Conservation (phyloP, 2,797 vertebrate species). For the Enteromius radiatus region DNA sequence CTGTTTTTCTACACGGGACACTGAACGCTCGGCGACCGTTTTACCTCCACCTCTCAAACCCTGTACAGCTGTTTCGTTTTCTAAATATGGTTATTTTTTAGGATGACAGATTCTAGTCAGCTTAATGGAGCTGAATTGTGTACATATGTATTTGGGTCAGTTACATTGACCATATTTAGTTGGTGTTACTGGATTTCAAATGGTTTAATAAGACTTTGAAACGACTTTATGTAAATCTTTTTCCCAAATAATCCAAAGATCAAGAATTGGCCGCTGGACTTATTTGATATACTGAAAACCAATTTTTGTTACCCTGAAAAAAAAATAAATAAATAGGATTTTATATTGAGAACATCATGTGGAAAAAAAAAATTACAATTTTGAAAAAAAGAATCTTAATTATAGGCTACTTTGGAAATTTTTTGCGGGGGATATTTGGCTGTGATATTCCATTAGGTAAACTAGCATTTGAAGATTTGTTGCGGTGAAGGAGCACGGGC, state of each 20-base stretch:
- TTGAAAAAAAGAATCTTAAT: background rate
- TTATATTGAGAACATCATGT: slow-evolving; percentile 14
- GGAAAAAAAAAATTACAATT: background rate
- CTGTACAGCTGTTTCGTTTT: slow-evolving; percentile 77
- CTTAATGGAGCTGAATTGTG: slow-evolving; percentile 82
- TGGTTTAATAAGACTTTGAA: slow-evolving; percentile 78
- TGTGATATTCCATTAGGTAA: slow-evolving; percentile 34
- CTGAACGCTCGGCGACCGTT: slow-evolving; percentile 65
- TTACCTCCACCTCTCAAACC: slow-evolving; percentile 72
- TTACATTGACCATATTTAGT: slow-evolving; percentile 90
- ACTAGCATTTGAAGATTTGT: slow-evolving; percentile 57
- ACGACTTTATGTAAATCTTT: slow-evolving; percentile 80
- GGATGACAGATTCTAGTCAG: slow-evolving; percentile 82
- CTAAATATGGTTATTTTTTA: slow-evolving; percentile 82
- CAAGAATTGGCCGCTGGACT: slow-evolving; percentile 74
- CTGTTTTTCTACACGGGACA: slow-evolving; percentile 62
- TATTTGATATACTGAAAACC: slow-evolving; percentile 67
- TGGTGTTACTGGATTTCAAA: slow-evolving; percentile 83
- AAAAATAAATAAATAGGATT: slow-evolving; percentile 53
- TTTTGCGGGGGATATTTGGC: slow-evolving; percentile 30
- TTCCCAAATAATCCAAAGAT: slow-evolving; percentile 79
- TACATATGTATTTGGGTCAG: slow-evolving; percentile 92
- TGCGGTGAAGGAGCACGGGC: slow-evolving; percentile 66
- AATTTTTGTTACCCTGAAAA: slow-evolving; percentile 59
- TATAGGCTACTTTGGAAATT: slow-evolving; percentile 11